Percentiles rank a stretch among this genome's conserved stretches.
Conservation (phyloP, 2,888 invertebrate species). For the Apodemia zela region DNA sequence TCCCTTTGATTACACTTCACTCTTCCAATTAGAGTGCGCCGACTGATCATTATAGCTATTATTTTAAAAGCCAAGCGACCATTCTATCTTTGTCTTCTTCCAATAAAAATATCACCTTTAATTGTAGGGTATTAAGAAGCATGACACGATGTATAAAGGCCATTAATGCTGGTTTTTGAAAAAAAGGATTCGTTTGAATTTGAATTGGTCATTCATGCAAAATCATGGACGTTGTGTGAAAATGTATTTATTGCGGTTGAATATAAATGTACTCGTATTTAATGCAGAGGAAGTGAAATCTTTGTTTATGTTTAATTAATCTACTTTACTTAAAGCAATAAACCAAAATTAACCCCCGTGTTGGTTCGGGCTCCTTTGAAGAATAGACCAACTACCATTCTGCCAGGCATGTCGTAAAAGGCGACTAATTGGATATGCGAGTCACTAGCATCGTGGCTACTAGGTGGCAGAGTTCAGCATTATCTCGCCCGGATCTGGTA, state of each 20-base stretch:
- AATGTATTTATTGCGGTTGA: constrained; percentile 32
- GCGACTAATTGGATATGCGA: too few species aligned
- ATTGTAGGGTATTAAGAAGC: constrained; percentile 14
- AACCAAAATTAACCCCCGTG: too few species aligned
- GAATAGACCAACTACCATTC: too few species aligned
- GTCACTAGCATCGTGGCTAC: too few species aligned
- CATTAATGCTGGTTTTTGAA: constrained; percentile 28
- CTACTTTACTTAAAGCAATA: too few species aligned
- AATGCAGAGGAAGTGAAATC: too few species aligned
- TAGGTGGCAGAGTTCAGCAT: too few species aligned
- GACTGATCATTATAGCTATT: constrained; percentile 31
- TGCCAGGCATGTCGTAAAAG: too few species aligned
- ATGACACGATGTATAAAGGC: constrained; percentile 22
- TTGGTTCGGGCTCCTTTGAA: too few species aligned
- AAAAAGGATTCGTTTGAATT: constrained; percentile 39
- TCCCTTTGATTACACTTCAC: constrained; percentile 49
- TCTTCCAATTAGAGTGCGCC: constrained; percentile 52
- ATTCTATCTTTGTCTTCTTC: constrained; percentile 11
- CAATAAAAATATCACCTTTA: not conserved
- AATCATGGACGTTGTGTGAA: constrained; percentile 33
- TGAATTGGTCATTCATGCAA: constrained; percentile 39
- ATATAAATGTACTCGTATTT: constrained; percentile 10
- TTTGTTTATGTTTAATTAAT: too few species aligned
- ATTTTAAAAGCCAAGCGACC: constrained; percentile 28
- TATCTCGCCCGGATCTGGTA: too few species aligned